phyloP scores from a whole-genome alignment of 2,888 invertebrate genomes.

The Oxyscelio sp. region DNA sequence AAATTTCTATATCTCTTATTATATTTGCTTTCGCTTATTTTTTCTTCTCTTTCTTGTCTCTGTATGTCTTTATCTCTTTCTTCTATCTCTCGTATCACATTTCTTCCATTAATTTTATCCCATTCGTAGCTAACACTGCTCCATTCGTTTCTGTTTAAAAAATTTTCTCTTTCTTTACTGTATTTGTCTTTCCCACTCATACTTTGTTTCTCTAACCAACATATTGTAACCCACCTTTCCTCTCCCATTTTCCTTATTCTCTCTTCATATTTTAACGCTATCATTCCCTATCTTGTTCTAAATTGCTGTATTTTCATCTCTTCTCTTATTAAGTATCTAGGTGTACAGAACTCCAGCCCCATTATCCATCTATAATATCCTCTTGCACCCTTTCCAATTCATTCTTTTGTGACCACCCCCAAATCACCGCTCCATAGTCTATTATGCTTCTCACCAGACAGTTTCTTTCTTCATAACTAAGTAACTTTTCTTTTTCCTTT shows the following conservation, averaged over 20 bases:
- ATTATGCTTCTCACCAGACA: constrained; percentile 25
- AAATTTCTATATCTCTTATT: constrained; percentile 22
- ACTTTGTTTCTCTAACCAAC: constrained; percentile 4
- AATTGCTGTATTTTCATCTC: constrained; percentile 20
- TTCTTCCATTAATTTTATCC: neutral
- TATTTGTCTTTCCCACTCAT: neutral
- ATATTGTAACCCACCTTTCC: constrained; percentile 15
- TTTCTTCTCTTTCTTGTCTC: constrained; percentile 9
- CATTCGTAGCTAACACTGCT: neutral
- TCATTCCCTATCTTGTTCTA: neutral
- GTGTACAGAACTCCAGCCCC: constrained; percentile 28
- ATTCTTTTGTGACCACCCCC: constrained; percentile 26
- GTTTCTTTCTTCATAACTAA: constrained; percentile 2
- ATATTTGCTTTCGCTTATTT: constrained; percentile 31
- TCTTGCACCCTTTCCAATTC: constrained; percentile 28
- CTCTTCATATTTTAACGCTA: constrained; percentile 22
- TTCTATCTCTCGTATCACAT: neutral
- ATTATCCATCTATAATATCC: constrained; percentile 37
- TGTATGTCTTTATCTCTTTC: constrained; percentile 24
- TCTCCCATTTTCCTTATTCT: constrained; percentile 5
- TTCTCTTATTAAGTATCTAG: constrained; percentile 10
- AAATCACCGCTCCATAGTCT: constrained; percentile 1
- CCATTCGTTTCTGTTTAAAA: constrained; percentile 5
- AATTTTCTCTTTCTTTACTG: constrained; percentile 13
- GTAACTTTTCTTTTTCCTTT: constrained; percentile 43